These are phyloP conservation scores for Antheraea assamensis DNA, from an alignment of 2,888 invertebrate species.

Conservation along the genomic window DNA sequence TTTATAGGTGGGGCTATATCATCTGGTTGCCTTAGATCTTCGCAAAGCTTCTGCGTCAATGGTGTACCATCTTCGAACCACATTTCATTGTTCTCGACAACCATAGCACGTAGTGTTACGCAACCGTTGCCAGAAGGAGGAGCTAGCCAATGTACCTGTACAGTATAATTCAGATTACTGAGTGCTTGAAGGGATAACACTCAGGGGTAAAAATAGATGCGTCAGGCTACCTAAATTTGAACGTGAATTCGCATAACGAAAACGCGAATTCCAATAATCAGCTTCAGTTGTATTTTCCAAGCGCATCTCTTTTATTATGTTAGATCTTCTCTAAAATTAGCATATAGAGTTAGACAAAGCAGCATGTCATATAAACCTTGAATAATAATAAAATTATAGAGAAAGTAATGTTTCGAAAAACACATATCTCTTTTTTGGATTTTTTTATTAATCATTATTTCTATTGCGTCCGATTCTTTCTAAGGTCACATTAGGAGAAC, in stretches of 20 bases:
- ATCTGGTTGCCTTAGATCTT: slow-evolving; percentile 70
- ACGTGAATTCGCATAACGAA: too few species aligned
- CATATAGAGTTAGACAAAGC: not conserved
- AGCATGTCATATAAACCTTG: not conserved
- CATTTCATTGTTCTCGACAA: slow-evolving; percentile 62
- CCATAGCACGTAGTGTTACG: slow-evolving; percentile 70
- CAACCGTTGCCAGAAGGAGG: slow-evolving; percentile 68
- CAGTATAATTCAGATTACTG: not conserved
- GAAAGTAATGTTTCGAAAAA: not conserved
- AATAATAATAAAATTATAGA: not conserved
- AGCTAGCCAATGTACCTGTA: slow-evolving; percentile 72
- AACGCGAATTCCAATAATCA: not conserved
- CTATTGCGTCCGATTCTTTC: too few species aligned
- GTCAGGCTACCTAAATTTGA: too few species aligned
- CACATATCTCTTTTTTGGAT: too few species aligned
- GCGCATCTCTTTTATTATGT: too few species aligned
- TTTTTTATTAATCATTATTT: too few species aligned
- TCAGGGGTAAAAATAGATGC: not conserved
- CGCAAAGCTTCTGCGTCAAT: slow-evolving; percentile 60
- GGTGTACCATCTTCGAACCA: slow-evolving; percentile 73
- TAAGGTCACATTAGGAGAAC: too few species aligned
- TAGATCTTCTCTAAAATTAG: not conserved
- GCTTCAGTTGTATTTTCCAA: not conserved
- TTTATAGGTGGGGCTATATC: slow-evolving; percentile 66
- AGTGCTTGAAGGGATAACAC: not conserved